Base-by-base conservation (phyloP, 1,140 invertebrate species). In the Panagrolaimus sp. region DNA sequence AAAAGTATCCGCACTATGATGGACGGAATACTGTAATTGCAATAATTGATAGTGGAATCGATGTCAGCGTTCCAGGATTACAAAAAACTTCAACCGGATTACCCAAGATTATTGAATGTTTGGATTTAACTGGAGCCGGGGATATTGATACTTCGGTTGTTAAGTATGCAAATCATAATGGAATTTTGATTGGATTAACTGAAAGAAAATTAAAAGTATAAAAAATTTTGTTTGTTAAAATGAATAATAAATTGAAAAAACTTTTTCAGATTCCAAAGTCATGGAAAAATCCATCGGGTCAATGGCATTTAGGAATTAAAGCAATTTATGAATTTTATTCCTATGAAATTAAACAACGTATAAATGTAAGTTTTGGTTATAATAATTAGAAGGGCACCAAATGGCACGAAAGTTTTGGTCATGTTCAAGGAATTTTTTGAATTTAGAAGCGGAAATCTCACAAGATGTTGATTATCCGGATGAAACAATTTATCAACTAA, bases 31-130 rank as follows among this genome's bases (percentile, higher is more conserved):
- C 91, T 43, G 86, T 90, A 74, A 94, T 98, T 82, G 94, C 93
- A 45, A 92, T 98, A 82, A 90, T 98, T 72, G 95, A 97, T 86
- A 94, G 93, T 43, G 95, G 94, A 21, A 90, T 98, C 68, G 95
- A 98, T 87, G 94, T 94, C 45, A 91, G 91, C 58, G 92, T 93
- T 15, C 88, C 90, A 68, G 94, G 94, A 15, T 15, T 45, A 65
- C 83, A 95, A 93, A 87, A 89, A 70, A 94, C 93, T 24, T 89
- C 88, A 75, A 89, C 91, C 83, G 93, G 93, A 21, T 89, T 91
- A 83, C 88, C 89, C 38, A 98, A 98, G 87, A 89, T 98, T 55
- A 90, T 97, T 79, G 93, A 96, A 81, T 88, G 94, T 58, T 91
- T 91, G 83, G 94, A 98, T 85, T 94, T 91, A 73, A 93, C 91